Conservation (phyloP, 2,113 vertebrate genomes). For the Paradisaea rubra region DNA sequence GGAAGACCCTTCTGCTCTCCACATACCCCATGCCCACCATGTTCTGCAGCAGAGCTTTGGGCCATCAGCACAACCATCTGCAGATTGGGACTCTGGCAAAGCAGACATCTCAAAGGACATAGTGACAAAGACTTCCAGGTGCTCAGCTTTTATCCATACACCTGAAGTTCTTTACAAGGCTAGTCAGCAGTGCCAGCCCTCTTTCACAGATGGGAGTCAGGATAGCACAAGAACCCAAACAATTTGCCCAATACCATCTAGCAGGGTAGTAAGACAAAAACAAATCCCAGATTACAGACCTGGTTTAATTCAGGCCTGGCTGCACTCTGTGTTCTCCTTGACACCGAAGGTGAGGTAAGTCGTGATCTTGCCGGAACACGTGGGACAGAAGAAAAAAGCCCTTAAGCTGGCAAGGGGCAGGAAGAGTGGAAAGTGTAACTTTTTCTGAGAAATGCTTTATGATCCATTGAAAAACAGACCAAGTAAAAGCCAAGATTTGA, state of each 20-base stretch:
- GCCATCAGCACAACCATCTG: background rate
- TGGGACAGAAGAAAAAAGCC: background rate
- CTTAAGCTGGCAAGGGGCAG: background rate
- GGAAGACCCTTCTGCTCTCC: background rate
- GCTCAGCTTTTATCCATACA: background rate
- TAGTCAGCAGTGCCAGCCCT: background rate
- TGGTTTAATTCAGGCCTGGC: background rate
- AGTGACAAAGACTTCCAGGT: background rate
- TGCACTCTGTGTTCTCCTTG: background rate
- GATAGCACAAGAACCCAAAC: background rate
- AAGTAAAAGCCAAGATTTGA: background rate
- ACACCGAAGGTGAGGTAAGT: background rate
- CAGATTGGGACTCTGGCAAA: background rate
- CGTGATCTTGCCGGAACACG: accelerated
- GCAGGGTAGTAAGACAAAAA: background rate
- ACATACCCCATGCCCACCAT: accelerated
- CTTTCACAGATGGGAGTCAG: background rate
- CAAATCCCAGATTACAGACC: background rate
- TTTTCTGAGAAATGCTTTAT: background rate
- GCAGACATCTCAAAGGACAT: background rate
- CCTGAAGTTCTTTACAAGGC: background rate
- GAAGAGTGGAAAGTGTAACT: background rate
- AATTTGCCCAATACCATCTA: background rate
- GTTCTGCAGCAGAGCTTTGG: background rate
- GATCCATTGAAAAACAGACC: background rate